Conservation (phyloP, 92 coral and sea anemone genomes). For the Paramuricea clavata region DNA sequence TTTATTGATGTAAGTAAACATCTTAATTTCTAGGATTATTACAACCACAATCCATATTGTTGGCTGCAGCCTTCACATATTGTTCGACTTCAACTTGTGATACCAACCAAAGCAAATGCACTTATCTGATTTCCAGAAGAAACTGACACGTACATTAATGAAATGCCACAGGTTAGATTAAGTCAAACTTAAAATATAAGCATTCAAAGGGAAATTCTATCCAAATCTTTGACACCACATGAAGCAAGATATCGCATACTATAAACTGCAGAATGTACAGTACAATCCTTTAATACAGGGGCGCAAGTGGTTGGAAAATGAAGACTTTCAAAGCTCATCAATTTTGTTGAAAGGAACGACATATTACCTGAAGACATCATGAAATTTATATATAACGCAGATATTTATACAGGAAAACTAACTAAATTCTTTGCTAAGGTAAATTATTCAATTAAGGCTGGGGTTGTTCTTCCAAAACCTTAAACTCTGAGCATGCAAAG, state of each 20-base stretch:
- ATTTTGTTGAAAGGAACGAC: not conserved
- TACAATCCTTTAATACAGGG: not conserved
- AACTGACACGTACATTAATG: slow-evolving; percentile 1
- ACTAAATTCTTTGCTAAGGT: slow-evolving; percentile 12
- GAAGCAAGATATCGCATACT: not conserved
- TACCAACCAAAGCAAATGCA: not conserved
- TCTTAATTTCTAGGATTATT: not conserved
- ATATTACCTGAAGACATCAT: not conserved
- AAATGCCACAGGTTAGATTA: slow-evolving; percentile 4
- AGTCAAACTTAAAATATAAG: not conserved
- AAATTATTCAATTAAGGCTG: not conserved
- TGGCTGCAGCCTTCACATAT: slow-evolving; percentile 8
- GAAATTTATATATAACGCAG: not conserved
- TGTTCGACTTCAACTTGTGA: not conserved
- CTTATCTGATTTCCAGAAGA: slow-evolving; percentile 3
- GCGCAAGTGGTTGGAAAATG: slow-evolving; percentile 8
- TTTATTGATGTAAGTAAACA: not conserved
- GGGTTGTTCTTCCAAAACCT: no score
- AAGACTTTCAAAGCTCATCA: slow-evolving; percentile 5
- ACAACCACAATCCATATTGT: not conserved
- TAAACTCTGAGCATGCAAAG: no score
- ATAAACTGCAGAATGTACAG: not conserved
- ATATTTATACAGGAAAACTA: slow-evolving; percentile 5
- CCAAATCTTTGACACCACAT: not conserved
- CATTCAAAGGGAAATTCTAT: no score